Conservation (phyloP, 2,888 invertebrate species). For the Temnothorax ravouxi region DNA sequence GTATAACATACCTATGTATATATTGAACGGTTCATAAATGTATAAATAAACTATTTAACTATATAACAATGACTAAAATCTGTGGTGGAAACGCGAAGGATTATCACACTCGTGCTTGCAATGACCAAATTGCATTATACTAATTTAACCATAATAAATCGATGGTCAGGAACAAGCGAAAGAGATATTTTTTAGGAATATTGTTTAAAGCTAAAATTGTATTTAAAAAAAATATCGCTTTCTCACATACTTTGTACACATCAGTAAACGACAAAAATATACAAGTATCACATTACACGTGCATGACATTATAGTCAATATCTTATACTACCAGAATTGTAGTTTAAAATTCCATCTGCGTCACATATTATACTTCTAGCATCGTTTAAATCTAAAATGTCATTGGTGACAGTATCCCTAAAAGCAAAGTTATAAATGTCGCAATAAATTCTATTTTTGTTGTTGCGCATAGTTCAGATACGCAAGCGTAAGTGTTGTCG, state of each 20-base stretch:
- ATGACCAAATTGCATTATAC: not conserved
- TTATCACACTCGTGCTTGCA: not conserved
- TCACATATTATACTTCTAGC: conserved; percentile 20
- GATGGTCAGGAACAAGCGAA: not conserved
- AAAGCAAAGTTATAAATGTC: conserved; percentile 43
- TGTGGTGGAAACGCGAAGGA: not conserved
- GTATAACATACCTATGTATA: not conserved
- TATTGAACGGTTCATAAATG: not conserved
- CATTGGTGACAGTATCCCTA: conserved; percentile 18
- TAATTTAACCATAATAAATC: conserved; percentile 10
- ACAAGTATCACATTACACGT: not conserved
- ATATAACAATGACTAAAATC: not conserved
- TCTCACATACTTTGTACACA: not conserved
- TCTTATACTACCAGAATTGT: not conserved
- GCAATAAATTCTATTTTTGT: conserved; percentile 44
- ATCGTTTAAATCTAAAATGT: conserved; percentile 45
- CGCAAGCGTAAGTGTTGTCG: not conserved
- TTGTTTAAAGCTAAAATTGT: not conserved
- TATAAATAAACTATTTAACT: conserved; percentile 11
- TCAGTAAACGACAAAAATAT: conserved; percentile 16
- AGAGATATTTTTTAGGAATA: conserved; percentile 4
- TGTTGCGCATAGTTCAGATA: conserved; percentile 11
- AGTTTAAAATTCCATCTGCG: conserved; percentile 37
- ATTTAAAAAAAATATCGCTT: conserved; percentile 11
- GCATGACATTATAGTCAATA: conserved; percentile 26